Conservation (phyloP, 1,140 invertebrate genomes). For the Zaprionus lachaisei region DNA sequence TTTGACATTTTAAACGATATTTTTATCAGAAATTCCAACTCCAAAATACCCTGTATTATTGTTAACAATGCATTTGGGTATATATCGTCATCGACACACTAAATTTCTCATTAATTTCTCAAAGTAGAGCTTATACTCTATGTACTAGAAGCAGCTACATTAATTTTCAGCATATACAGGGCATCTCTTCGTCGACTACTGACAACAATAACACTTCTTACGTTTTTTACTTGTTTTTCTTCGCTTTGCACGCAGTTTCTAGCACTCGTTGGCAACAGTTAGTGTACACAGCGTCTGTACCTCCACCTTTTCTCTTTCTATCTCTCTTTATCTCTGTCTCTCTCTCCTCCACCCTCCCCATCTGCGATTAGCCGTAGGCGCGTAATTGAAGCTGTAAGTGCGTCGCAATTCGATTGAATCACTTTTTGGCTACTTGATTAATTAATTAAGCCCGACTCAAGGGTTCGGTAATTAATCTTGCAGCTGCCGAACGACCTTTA, state of each 20-base stretch:
- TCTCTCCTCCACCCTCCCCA: not conserved
- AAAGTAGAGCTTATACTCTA: too few species aligned
- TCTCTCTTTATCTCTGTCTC: not conserved
- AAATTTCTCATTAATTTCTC: too few species aligned
- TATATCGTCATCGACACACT: too few species aligned
- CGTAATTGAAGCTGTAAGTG: conserved; percentile 72
- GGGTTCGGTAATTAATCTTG: conserved; percentile 44
- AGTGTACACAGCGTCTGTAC: not conserved
- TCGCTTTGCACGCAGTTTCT: conserved; percentile 12
- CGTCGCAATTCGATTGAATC: conserved; percentile 56
- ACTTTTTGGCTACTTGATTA: conserved; percentile 61
- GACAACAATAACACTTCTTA: not conserved
- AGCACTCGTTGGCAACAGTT: not conserved
- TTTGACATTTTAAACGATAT: too few species aligned
- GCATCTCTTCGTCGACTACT: not conserved
- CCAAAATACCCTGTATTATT: too few species aligned
- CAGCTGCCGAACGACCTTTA: conserved; percentile 31
- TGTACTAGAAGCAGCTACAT: not conserved
- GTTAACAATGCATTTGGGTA: too few species aligned
- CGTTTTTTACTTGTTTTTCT: not conserved
- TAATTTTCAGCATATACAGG: not conserved
- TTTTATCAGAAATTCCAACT: too few species aligned
- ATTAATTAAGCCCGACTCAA: conserved; percentile 59
- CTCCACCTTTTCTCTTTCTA: conserved; percentile 32
- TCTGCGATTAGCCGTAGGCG: conserved; percentile 59